Evolutionary conservation across 2,113 vertebrate species (phyloP), one percentile per base, ranked within the genome.

Genomic region (Mesoclemmys tuberculata): DNA sequence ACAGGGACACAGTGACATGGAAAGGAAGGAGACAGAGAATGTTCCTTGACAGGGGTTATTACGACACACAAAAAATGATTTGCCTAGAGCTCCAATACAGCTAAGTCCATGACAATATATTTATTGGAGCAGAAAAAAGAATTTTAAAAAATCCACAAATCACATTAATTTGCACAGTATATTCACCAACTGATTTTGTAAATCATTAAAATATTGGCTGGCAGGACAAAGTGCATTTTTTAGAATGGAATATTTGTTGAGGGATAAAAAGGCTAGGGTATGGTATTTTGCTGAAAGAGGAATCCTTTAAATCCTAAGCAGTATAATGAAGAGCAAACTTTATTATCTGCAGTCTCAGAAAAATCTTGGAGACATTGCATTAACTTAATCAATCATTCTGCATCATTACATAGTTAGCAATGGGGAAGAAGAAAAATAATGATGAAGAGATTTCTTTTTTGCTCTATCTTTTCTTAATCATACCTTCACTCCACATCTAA

Each of bases 361-460:
- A 81, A 77, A 21, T 91, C 80, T 77, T 1, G 2, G 54, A 94
- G 82, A 90, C 6, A 1, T 41, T 4, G 1, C 12, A 49, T 94
- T 95, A 83, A 71, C 44, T 90, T 94, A 82, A 29, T 93, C 51
- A 89, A 13, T 18, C 87, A 88, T 95, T 93, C 54, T 84, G 38
- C 58, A 81, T 89, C 61, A 41, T 84, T 86, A 88, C 75, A 5
- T 8, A 26, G 56, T 27, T 86, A 56, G 82, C n/a, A 52, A 58
- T 85, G 56, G 26, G n/a, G 48, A 79, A 93, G 92, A 84, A 58
- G 6, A 49, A 74, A 94, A 86, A 64, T 24, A 77, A 77, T 38
- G 49, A 21, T 56, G 68, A 46, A 16, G 38, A 10, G 6, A 82
- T 29, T 81, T 10, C 8, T 19, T 74, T 68, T 90, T 88, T 29